Conservation (phyloP, 2,797 vertebrate species). For the Pangasius sanitwongsei region DNA sequence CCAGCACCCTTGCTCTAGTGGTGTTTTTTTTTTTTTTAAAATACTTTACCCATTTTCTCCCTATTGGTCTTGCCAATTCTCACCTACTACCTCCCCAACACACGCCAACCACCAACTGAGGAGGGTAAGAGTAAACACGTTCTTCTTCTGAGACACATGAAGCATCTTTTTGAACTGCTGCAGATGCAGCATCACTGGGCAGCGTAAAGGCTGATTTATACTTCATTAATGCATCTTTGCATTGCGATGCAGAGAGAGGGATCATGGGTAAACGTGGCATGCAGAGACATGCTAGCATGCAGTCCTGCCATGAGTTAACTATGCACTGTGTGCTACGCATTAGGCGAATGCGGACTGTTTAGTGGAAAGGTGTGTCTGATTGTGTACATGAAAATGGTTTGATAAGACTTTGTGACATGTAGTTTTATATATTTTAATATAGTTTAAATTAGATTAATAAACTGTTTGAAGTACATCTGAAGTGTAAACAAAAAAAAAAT, state of each 20-base stretch:
- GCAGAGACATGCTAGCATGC: neutral
- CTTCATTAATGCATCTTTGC: neutral
- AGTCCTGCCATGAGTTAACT: neutral
- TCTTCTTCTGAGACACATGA: neutral
- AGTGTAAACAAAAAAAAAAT: neutral
- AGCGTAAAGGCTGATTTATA: neutral
- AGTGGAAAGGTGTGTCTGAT: neutral
- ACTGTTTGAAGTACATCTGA: neutral
- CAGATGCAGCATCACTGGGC: neutral
- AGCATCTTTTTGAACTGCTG: neutral
- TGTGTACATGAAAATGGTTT: neutral
- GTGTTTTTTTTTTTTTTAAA: neutral
- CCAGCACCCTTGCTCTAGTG: neutral
- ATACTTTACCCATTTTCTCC: neutral
- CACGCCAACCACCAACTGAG: neutral
- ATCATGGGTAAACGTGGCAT: neutral
- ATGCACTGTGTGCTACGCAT: neutral
- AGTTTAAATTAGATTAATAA: neutral
- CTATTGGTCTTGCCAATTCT: neutral
- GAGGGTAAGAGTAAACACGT: neutral
- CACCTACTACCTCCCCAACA: neutral
- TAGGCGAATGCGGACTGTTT: neutral
- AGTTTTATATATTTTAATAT: neutral
- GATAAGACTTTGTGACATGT: neutral
- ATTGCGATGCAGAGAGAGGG: neutral